phyloP scores from a whole-genome alignment of 2,888 invertebrate genomes.

The Ormyrus thymus region DNA sequence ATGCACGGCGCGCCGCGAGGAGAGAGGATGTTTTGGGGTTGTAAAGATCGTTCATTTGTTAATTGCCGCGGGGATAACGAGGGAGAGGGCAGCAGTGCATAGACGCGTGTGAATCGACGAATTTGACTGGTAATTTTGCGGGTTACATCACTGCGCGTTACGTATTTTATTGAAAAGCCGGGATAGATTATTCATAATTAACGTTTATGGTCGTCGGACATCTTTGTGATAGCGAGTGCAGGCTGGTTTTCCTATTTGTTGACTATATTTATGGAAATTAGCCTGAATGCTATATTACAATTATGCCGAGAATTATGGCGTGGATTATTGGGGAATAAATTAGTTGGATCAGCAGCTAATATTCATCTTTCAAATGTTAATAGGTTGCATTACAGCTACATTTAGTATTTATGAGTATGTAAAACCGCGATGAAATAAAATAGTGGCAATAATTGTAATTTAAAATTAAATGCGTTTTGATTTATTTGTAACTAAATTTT shows the following conservation, averaged over 20 bases:
- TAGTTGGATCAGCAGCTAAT: background rate
- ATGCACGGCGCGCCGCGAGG: background rate
- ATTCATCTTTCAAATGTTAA: background rate
- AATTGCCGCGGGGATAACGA: constrained; percentile 13
- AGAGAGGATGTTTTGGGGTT: constrained; percentile 22
- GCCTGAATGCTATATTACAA: background rate
- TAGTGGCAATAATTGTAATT: background rate
- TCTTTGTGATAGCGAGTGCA: too few species aligned
- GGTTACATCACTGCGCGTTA: too few species aligned
- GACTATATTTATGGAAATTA: too few species aligned
- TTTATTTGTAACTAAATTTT: too few species aligned
- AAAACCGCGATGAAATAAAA: background rate
- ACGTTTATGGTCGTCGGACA: too few species aligned
- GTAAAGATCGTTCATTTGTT: constrained; percentile 34
- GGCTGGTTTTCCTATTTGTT: too few species aligned
- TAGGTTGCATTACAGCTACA: constrained; percentile 2
- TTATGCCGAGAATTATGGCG: background rate
- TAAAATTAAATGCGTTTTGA: background rate
- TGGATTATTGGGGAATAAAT: background rate
- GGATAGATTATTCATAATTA: too few species aligned
- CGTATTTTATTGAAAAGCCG: too few species aligned
- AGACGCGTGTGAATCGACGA: too few species aligned
- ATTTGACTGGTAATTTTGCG: too few species aligned
- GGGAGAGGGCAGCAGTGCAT: background rate
- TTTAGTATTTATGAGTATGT: constrained; percentile 1